Base-by-base conservation (phyloP, 2,888 invertebrate species). In the Carcina quercana region DNA sequence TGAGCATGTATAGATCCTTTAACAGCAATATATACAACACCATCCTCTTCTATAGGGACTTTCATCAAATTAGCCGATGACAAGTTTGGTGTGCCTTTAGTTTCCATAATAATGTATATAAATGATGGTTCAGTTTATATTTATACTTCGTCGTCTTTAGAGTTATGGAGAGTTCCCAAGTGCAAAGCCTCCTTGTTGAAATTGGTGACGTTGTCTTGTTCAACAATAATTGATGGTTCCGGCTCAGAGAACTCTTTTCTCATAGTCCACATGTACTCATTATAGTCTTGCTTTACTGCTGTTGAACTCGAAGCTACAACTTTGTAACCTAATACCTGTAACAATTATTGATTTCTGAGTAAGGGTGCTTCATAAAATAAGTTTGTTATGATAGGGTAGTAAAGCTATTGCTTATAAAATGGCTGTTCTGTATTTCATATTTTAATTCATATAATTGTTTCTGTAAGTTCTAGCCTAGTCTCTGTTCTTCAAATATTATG, bases 221-320 rank as follows among this genome's bases (percentile, higher is more conserved):
- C 88, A 38, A 88, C 85, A 53, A 85, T 73, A 33, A 87, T 80
- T 24, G 85, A 86, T 13, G 94, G 94, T 68, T 95, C 94, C 33
- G 93, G 94, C 57, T 92, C 92, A 24, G 89, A 86, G 68, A 94
- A 94, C 53, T 94, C 94, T 69, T 93, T 93, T 85, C 94, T 89
- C 92, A 95, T 93, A 74, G 95, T 95, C 95, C 95, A 95, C 92
- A 94, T 94, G 57, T 94, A 94, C 66, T 95, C 94, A 86, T 93
- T 93, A 64, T 93, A 93, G 65, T 94, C 93, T 73, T 93, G 93
- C 69, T 93, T 93, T 13, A 94, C 92, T 40, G 92, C 90, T 31
- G 93, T 93, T 34, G 93, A 93, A 41, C 94, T 93, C 10, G 94
- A 94, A 35, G 94, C 93, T 29, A 95, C 93, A 33, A 95, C 94